Base-by-base conservation (phyloP, 2,888 invertebrate genomes). In the Lacanobia oleracea region DNA sequence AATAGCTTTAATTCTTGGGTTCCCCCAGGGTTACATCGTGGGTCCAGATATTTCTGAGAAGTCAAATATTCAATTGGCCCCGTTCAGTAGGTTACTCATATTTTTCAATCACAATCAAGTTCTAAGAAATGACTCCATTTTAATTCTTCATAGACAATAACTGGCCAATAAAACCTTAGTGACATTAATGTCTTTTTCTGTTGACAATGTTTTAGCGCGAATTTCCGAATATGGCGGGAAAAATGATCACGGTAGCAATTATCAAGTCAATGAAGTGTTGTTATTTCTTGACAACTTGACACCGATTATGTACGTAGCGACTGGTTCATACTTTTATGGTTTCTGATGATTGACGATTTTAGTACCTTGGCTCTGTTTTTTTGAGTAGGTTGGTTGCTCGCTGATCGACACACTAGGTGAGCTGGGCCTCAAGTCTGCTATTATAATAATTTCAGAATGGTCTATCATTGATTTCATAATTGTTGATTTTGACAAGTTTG, bases 241-340 rank as follows among this genome's bases (percentile, higher is more conserved):
- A 87, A 84, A 87, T 87, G 79, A 87, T 84, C 72, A 69, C 79
- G 76, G 74, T 70, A 79, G 86, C 86, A 90, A 89, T 90, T 88
- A 90, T 81, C 66, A 78, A 80, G 82, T 85, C 78, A 79, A 83
- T 87, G 83, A 57, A 77, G 73, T 80, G 78, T 81, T 73, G 72
- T 85, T 84, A 84, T 81, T 72, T 75, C 79, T 75, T 73, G 81
- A 76, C 54, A 76, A 65, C 75, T 76, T 76, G 78, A 83, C 83
- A 84, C 75, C 81, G 73, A 83, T 82, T 78, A 66, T 27, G 27
- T 27, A 27, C 3, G 45, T 66, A 78, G 76, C 37, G 27, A 73
- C 67, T 80, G 18, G 65, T 60, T 81, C 68, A 79, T 73, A 62
- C 85, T 72, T 84, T 78, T 84, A 84, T 84, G 79, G 83, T 64